Evolutionary conservation across 2,113 vertebrate species (phyloP).

Genomic region (Megaceryle torquata): DNA sequence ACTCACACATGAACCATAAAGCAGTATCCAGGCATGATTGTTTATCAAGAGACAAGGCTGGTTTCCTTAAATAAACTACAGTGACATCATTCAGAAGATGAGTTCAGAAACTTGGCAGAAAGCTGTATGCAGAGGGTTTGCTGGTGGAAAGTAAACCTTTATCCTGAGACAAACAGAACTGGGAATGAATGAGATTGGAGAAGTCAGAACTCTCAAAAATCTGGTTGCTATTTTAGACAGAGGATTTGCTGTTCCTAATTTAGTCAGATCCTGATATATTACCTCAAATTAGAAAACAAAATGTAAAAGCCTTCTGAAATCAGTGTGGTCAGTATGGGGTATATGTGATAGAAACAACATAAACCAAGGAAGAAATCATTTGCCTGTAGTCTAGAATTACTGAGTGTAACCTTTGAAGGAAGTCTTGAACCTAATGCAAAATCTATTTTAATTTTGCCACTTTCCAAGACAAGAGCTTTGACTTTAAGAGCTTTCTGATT

Average conservation of each 20-base stretch:
- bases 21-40: constrained; percentile 61
- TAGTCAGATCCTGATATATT: not conserved
- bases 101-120: constrained; percentile 53
- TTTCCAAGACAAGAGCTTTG: not conserved
- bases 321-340: not conserved
- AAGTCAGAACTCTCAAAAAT: not conserved
- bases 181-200: not conserved
- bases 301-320: not conserved
- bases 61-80: constrained; percentile 77
- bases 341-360: not conserved
- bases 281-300: not conserved
- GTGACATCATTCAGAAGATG: constrained; percentile 73
- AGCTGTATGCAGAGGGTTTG: not conserved
- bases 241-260: not conserved
- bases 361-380: not conserved
- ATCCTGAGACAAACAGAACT: not conserved
- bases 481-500: not conserved
- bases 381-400: not conserved
- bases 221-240: not conserved
- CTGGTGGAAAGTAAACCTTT: constrained; percentile 28
- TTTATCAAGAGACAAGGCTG: constrained; percentile 73
- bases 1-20: constrained; percentile 67
- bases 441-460: not conserved
- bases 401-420: not conserved
- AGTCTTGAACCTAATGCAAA: not conserved